Base-by-base conservation (phyloP, 2,113 vertebrate species). In the Pterophyllum scalare region DNA sequence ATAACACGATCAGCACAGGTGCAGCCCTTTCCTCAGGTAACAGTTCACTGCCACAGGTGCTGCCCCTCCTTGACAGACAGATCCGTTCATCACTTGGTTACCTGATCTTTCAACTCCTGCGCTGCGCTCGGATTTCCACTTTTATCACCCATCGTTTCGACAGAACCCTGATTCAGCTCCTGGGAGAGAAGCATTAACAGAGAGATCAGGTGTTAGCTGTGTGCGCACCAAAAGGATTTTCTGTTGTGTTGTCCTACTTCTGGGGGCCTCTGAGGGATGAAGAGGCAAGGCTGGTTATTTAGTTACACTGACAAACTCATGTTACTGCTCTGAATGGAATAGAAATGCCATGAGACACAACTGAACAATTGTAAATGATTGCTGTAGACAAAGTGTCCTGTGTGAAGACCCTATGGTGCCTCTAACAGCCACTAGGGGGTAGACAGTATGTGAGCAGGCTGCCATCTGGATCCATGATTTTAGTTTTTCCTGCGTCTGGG, bases 61-160 rank as follows among this genome's bases (percentile, higher is more conserved):
- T 58, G 64, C 26, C 67, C 77, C 70, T 89, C 67, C 70, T 76
- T 49, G 72, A 88, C 20, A 15, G 81, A 82, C 14, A 0, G 10
- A 12, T 80, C 33, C 17, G 28, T 87, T 83, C 85, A 85, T 75
- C 80, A 22, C 38, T 64, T 3, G 9, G 92, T 93, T 93, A 96
- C 93, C 94, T 95, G 95, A 96, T 95, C 94, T 79, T 61, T 91
- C 61, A 94, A 91, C 85, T 95, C 92, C 89, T 93, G 88, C 26
- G 77, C 86, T 22, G 82, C 11, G 14, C 88, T 94, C 58, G 26
- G 67, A 85, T 93, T 96, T 95, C 93, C 95, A 95, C 94, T 92
- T 83, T 81, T 88, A 88, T 94, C 92, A 62, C 35, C 84, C 80
- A 59, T 82, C 77, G 40, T 19, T 22, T 58, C 28, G 22, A 95